Conservation (phyloP, 2,797 vertebrate species). For the Amblyraja radiata region DNA sequence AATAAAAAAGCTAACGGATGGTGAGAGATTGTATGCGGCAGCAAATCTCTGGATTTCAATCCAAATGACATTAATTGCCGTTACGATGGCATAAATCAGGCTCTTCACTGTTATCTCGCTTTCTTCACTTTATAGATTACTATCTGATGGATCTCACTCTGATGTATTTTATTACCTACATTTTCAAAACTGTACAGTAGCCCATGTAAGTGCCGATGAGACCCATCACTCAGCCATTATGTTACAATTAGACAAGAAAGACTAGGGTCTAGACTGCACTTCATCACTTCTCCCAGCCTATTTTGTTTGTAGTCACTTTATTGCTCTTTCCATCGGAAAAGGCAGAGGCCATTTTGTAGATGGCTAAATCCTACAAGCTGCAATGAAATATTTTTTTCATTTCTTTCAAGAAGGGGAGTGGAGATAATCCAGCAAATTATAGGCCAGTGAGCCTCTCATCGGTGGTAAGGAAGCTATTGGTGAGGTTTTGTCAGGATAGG, state of each 20-base stretch:
- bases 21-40: not conserved
- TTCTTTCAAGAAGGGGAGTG: too few relatives aligned
- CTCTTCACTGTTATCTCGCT: not conserved
- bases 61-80: not conserved
- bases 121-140: constrained; percentile 17
- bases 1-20: not conserved
- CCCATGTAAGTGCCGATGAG: not conserved
- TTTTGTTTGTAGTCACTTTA: not conserved
- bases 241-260: not conserved
- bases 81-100: constrained; percentile 24
- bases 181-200: not conserved
- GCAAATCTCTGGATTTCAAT: not conserved
- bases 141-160: not conserved
- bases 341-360: not conserved
- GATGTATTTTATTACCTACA: not conserved
- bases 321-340: not conserved
- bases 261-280: not conserved
- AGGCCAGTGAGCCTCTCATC: too few relatives aligned
- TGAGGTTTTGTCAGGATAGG: too few relatives aligned
- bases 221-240: not conserved
- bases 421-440: too few relatives aligned
- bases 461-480: too few relatives aligned
- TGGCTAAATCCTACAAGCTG: not conserved
- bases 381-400: not conserved
- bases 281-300: not conserved